Base-by-base conservation (phyloP, 2,888 invertebrate species). In the Elysia crispata region DNA sequence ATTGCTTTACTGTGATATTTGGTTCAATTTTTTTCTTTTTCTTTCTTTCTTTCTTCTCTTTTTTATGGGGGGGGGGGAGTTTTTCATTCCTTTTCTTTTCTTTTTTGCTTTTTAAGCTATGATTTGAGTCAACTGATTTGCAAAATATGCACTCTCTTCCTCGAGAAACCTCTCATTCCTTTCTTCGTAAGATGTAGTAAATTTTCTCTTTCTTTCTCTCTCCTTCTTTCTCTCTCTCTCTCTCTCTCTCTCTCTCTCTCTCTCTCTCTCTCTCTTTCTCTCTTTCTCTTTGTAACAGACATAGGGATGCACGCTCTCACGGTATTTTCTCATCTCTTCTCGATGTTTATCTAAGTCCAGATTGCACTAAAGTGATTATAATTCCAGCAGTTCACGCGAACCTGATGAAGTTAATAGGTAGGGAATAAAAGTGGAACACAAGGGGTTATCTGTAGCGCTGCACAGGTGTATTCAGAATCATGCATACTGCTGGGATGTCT, bases 331-430 rank as follows among this genome's bases (percentile, higher is more conserved):
- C n/a, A 25, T 74, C 54, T 25, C 25, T 1, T 41, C 11, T 41
- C 41, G 5, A 11, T 41, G 31, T 28, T 60, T 1, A 20, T 30
- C 20, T 28, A 50, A 54, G 50, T 50, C 25, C n/a, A 30, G 15
- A 5, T 54, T 73, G 78, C 57, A 72, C 73, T 3, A 73, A 73
- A 1, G 72, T 78, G 66, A 70, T 41, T 30, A 72, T 66, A 41
- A 66, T 82, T 76, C 80, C 83, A 64, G 80, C 84, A 64, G 82
- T 74, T 62, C 80, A 81, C 28, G 83, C 54, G 83, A 79, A 8
- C 41, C 41, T 41, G 41, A 41, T 41, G 5, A 41, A 11, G 41
- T 41, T 41, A 6, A 41, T 30, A 30, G 15, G 1, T 30, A n/a
- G 30, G 28, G 18, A 1, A 20, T 25, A n/a, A 67, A 20, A 15